Evolutionary conservation across 2,113 vertebrate species (phyloP).

Genomic region (Macroglossus sobrinus): DNA sequence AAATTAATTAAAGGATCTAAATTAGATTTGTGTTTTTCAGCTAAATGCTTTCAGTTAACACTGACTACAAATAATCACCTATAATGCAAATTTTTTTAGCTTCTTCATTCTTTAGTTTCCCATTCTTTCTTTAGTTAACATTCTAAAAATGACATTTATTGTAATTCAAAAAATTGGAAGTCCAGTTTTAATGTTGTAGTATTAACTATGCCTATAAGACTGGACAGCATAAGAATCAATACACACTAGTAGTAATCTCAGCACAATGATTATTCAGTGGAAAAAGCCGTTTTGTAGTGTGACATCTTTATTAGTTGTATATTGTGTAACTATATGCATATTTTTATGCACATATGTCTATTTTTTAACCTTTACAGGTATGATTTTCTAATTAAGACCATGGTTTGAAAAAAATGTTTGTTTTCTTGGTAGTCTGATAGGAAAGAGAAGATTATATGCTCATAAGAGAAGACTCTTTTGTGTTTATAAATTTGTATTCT

Average conservation of each 20-base stretch:
- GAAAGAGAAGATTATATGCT: not conserved
- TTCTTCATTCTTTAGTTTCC: not conserved
- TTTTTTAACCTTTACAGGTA: not conserved
- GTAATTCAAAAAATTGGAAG: constrained; percentile 28
- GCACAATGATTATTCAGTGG: not conserved
- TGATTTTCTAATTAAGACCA: constrained; percentile 30
- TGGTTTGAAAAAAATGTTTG: not conserved
- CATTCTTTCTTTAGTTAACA: constrained; percentile 44
- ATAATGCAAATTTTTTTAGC: not conserved
- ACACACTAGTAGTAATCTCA: not conserved
- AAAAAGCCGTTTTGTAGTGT: not conserved
- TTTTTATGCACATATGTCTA: constrained; percentile 19
- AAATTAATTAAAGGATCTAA: constrained; percentile 44
- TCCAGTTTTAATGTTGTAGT: not conserved
- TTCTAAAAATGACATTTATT: not conserved
- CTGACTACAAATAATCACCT: not conserved
- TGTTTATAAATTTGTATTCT: constrained; percentile 39
- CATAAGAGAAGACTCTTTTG: constrained; percentile 23
- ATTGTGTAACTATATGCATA: constrained; percentile 14
- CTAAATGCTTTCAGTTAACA: constrained; percentile 37
- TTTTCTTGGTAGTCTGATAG: constrained; percentile 32
- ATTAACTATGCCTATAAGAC: not conserved
- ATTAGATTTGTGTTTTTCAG: constrained; percentile 55
- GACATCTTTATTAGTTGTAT: not conserved
- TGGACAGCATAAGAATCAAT: not conserved